phyloP scores from a whole-genome alignment of 2,888 invertebrate genomes.

The Seira musarum region DNA sequence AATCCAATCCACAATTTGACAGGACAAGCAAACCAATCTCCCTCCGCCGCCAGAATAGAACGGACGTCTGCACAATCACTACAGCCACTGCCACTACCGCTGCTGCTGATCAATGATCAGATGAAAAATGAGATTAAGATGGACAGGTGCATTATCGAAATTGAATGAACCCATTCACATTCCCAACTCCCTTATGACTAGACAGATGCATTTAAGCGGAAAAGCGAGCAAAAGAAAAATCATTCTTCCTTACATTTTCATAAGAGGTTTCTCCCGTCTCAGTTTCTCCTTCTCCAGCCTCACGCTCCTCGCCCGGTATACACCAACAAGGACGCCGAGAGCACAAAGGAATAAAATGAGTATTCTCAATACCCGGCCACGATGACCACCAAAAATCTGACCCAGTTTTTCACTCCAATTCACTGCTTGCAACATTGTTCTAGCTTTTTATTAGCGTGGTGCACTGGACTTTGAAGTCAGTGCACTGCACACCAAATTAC shows the following conservation, averaged over 20 bases:
- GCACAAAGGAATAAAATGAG: slow-evolving; percentile 69
- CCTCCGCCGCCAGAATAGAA: too few relatives aligned
- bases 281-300: slow-evolving; percentile 66
- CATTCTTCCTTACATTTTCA: slow-evolving; percentile 65
- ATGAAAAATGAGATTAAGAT: slow-evolving; percentile 28
- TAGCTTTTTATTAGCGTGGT: slow-evolving; percentile 16
- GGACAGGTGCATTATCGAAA: slow-evolving; percentile 36
- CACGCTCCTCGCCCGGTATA: slow-evolving; percentile 68
- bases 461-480: slow-evolving; percentile 48
- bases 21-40: too few relatives aligned
- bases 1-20: too few relatives aligned
- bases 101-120: slow-evolving; percentile 5
- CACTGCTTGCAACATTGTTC: slow-evolving; percentile 68
- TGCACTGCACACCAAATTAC: slow-evolving; percentile 31
- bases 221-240: slow-evolving; percentile 18
- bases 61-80: too few relatives aligned
- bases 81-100: too few relatives aligned
- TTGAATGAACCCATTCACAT: slow-evolving; percentile 18
- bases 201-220: too few relatives aligned
- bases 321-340: slow-evolving; percentile 68
- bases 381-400: slow-evolving; percentile 69
- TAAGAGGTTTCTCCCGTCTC: slow-evolving; percentile 60
- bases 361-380: slow-evolving; percentile 66
- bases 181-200: too few relatives aligned
- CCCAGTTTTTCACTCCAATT: slow-evolving; percentile 70